Evolutionary conservation across 2,797 vertebrate species (phyloP).

Genomic region (Alca torda): DNA sequence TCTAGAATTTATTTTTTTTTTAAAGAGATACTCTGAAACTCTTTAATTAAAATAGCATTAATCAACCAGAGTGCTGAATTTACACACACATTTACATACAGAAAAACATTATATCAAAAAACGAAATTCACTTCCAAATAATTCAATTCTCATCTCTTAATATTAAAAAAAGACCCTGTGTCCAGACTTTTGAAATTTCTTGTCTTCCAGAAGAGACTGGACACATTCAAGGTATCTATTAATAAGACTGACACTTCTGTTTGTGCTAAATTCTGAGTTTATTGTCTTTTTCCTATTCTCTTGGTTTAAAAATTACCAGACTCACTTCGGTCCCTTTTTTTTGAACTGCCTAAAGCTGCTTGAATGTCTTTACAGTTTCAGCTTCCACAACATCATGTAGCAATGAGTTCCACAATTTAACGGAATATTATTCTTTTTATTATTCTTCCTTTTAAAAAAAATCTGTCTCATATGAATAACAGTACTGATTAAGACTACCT

Average conservation of each 20-base stretch:
- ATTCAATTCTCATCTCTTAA: too few relatives aligned
- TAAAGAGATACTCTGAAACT: too few relatives aligned
- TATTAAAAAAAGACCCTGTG: too few relatives aligned
- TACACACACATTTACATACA: too few relatives aligned
- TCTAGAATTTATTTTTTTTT: too few relatives aligned
- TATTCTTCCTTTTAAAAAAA: rapidly evolving
- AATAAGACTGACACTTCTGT: neutral
- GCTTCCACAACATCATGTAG: neutral
- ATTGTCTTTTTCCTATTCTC: neutral
- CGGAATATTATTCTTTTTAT: neutral
- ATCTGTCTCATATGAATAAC: neutral
- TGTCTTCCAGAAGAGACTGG: neutral
- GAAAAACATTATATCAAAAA: too few relatives aligned
- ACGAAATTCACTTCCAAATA: too few relatives aligned
- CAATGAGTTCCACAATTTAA: neutral
- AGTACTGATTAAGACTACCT: neutral
- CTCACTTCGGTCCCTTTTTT: neutral
- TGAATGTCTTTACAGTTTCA: neutral
- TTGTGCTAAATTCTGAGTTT: neutral
- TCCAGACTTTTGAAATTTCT: neutral
- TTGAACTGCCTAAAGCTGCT: neutral
- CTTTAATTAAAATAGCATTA: too few relatives aligned
- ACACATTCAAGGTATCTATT: neutral
- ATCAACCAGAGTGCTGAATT: too few relatives aligned
- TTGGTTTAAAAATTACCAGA: neutral